Evolutionary conservation across 1,140 invertebrate genomes (phyloP), one percentile per base, ranked within the genome.

Genomic region (Cepaea nemoralis): DNA sequence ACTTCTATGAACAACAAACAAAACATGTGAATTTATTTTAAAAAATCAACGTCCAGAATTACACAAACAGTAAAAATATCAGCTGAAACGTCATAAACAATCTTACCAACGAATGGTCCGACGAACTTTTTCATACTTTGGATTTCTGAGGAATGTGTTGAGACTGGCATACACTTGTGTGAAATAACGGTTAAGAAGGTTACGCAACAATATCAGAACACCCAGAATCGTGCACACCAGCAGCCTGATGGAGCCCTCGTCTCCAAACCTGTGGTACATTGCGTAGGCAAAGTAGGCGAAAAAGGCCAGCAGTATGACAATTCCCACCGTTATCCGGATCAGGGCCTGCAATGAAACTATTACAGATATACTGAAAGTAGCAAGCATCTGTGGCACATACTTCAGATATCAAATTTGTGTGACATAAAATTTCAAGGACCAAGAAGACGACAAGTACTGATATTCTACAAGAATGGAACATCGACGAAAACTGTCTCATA

Each of bases 161-260:
- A 77, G 1, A 12, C 37, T 37, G n/a, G 45, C 50, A 35, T 22
- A 5, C 6, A 45, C 22, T 37, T 12, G 14, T 33, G 33, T 24
- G 0, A 55, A 0, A 33, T 55, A 42, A 6, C 31, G 2, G 35
- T 0, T 33, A 24, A 77, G 19, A 27, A 40, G 14, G 16, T 73
- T 35, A 8, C 48, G 3, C 22, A 67, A n/a, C 45, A 83, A 39
- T 14, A 83, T 1, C 1, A 71, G 0, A 42, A 80, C 0, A 0
- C 71, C 82, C 14, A 80, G 24, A n/a, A 83, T 40, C 0, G 88
- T 87, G 24, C 84, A 77, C 8, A 83, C 85, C 16, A 89, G 75
- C 27, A 89, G 82, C 14, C 88, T 83, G 31, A 87, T 80, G 1
- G 87, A 88, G 45, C 84, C 86, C 50, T 89, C 88, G 70, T 89